Evolutionary conservation across 2,888 invertebrate genomes (phyloP), one percentile per base, ranked within the genome.

Genomic region (Stegana nigrithorax): DNA sequence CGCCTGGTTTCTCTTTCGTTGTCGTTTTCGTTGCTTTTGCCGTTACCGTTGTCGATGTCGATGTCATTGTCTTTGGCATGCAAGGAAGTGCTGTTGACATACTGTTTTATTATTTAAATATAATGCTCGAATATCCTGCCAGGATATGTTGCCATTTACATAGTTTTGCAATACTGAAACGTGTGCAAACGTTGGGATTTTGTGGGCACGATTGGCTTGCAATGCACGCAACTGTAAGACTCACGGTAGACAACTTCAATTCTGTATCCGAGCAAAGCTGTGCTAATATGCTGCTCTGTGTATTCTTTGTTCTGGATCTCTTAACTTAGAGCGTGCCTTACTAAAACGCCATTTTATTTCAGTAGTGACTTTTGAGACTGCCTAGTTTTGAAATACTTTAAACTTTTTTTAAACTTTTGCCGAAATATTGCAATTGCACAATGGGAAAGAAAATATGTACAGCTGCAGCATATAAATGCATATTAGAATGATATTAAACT

Each of bases 61-160:
- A 32, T 32, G 2, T 45, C 7, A 5, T 45, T 8, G 17, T 4
- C 10, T 19, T 47, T 21, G n/a, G 47, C 47, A 25, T 47, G n/a
- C 23, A 50, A 8, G 50, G 26, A 50, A 55, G 36, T 55, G n/a
- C 53, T 26, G 53, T 55, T 55, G 53, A 55, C 53, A 55, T 32
- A 55, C 32, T 10, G n/a, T 55, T 32, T 55, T 32, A 55, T 36
- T 55, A 36, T 55, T 55, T 55, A 55, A n/a, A n/a, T 26, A 32
- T 55, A 55, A 55, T 36, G 32, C 32, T 29, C 32, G 36, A 36
- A 32, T 21, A 55, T 55, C 32, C 53, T 55, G 53, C 6, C 53
- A 32, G 53, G 53, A 53, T 53, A 23, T 27, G 51, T 29, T 53
- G 51, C 19, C 19, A 36, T 55, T 55, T 55, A 32, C 36, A 55